A percentile compares a stretch with the other conserved stretches of the same genome.
phyloP scores from a whole-genome alignment of 1,140 invertebrate species.

The Cylas formicarius region DNA sequence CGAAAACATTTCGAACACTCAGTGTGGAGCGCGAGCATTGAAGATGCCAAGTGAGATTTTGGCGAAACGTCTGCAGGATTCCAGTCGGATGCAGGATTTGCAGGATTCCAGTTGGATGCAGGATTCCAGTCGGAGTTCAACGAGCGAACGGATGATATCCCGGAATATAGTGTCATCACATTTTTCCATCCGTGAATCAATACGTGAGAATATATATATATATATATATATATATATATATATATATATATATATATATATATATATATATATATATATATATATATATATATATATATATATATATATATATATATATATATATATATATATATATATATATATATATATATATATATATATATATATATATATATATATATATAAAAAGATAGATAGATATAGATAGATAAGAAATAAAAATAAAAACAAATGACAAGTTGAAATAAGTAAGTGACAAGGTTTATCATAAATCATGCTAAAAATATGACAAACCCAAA shows the following conservation, averaged over 20 bases:
- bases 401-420: constrained; percentile 1
- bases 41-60: too few species aligned
- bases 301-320: constrained; percentile 7
- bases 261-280: constrained; percentile 1
- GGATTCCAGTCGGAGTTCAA: too few species aligned
- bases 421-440: too few species aligned
- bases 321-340: constrained; percentile 3
- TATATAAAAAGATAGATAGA: constrained; percentile 3
- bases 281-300: constrained; percentile 6
- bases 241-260: constrained; percentile 7
- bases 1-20: too few species aligned
- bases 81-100: too few species aligned
- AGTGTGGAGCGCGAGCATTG: too few species aligned
- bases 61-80: too few species aligned
- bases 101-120: too few species aligned
- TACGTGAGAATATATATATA: constrained; percentile 3
- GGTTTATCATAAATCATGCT: too few species aligned
- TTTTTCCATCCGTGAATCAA: constrained; percentile 9
- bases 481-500: too few species aligned
- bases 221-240: constrained; percentile 7
- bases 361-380: constrained; percentile 7
- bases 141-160: constrained; percentile 7
- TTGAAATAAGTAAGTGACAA: too few species aligned
- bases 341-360: constrained; percentile 5
- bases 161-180: constrained; percentile 1